A percentile compares a stretch with the other conserved stretches of the same genome.
Evolutionary conservation across 92 coral and sea anemone species (phyloP).

Genomic region (Muricea muricata): DNA sequence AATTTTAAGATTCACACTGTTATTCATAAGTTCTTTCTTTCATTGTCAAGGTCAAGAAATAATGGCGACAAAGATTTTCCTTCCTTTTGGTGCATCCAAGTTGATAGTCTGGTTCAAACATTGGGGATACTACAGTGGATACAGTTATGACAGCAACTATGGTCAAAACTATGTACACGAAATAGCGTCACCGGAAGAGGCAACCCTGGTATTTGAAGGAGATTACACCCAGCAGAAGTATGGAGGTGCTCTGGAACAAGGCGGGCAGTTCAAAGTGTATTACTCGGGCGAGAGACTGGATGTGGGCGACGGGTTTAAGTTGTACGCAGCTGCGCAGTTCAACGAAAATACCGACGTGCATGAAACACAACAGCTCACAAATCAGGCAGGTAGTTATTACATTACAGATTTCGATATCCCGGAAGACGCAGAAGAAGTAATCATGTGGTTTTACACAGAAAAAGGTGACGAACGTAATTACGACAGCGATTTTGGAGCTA

Average conservation of each 20-base stretch:
- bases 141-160: conserved; percentile 11
- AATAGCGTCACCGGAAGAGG: neutral
- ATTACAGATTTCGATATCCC: neutral
- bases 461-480: neutral
- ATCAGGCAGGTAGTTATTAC: neutral
- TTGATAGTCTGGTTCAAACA: conserved; percentile 15
- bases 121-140: neutral
- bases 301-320: neutral
- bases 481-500: conserved; percentile 13
- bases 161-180: conserved; percentile 9
- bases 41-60: neutral
- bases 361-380: neutral
- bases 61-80: neutral
- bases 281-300: neutral
- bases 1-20: too few relatives aligned
- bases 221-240: neutral
- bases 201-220: conserved; percentile 5
- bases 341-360: too few relatives aligned
- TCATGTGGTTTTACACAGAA: conserved; percentile 15
- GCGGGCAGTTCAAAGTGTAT: neutral
- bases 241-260: neutral
- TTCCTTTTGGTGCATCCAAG: neutral
- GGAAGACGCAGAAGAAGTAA: neutral
- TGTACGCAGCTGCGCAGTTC: neutral
- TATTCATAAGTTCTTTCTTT: too few relatives aligned